Evolutionary conservation across 2,797 vertebrate species (phyloP).

Genomic region (Sarcophilus harrisii): DNA sequence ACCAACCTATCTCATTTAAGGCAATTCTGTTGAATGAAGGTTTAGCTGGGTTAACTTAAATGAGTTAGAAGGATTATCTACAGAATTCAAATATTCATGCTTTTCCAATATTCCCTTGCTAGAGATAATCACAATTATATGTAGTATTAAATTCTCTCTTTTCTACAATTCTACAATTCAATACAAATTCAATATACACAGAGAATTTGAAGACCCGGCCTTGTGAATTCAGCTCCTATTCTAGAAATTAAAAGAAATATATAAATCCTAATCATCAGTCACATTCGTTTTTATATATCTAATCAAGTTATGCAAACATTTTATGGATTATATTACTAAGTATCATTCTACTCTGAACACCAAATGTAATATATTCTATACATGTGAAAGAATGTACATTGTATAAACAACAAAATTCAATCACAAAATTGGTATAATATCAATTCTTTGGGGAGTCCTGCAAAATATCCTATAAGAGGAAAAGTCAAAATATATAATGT

Average conservation of each 20-base stretch:
- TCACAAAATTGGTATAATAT: background rate
- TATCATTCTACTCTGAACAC: background rate
- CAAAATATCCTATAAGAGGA: background rate
- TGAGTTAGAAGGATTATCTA: conserved; percentile 16
- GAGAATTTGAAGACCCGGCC: background rate
- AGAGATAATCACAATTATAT: conserved; percentile 25
- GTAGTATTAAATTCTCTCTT: conserved; percentile 31
- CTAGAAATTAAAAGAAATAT: conserved; percentile 27
- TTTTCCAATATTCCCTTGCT: background rate
- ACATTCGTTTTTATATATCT: conserved; percentile 9
- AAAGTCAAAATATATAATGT: conserved; percentile 22
- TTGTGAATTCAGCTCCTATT: background rate
- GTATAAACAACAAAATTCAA: conserved; percentile 14
- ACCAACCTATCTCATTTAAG: conserved; percentile 38
- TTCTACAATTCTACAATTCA: background rate
- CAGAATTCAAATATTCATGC: conserved; percentile 30
- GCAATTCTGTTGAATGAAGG: background rate
- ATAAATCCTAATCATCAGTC: background rate
- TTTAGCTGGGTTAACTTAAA: conserved; percentile 8
- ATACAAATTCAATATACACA: background rate
- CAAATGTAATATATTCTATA: background rate
- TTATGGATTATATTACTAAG: background rate
- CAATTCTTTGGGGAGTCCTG: background rate
- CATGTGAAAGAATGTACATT: conserved; percentile 32
- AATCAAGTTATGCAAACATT: conserved; percentile 17